Evolutionary conservation across 1,140 invertebrate species (phyloP).

Genomic region (Anastrepha obliqua): DNA sequence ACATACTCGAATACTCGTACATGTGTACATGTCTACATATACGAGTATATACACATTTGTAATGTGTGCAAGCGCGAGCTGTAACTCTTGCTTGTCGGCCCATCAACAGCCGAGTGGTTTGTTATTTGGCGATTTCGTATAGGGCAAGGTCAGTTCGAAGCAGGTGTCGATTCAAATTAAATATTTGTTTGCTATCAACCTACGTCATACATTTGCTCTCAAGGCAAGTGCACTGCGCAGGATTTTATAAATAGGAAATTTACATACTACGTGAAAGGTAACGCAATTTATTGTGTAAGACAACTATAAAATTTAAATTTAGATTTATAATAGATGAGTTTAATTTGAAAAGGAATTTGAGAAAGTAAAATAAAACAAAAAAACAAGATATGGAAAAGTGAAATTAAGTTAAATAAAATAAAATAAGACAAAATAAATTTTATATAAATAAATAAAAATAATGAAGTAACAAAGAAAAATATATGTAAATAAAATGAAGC

Average conservation of each 20-base stretch:
- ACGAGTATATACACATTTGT: background rate
- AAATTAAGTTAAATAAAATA: background rate
- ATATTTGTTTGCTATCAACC: conserved; percentile 18
- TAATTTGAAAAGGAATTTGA: background rate
- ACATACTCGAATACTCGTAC: background rate
- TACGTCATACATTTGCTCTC: background rate
- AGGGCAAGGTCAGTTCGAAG: conserved; percentile 25
- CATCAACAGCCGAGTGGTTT: background rate
- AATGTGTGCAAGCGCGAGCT: background rate
- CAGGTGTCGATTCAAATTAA: conserved; percentile 17
- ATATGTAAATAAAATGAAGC: too few species aligned
- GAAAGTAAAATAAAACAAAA: background rate
- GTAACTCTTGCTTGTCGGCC: background rate
- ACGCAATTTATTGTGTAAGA: background rate
- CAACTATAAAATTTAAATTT: background rate
- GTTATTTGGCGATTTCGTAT: background rate
- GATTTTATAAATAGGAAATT: background rate
- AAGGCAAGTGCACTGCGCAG: background rate
- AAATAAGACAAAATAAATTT: background rate
- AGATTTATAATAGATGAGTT: background rate
- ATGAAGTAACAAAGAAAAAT: too few species aligned
- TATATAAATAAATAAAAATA: background rate
- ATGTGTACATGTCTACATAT: background rate
- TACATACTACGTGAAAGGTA: background rate
- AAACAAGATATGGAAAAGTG: background rate